Conservation (phyloP, 2,888 invertebrate genomes). For the Nemurella pictetii region DNA sequence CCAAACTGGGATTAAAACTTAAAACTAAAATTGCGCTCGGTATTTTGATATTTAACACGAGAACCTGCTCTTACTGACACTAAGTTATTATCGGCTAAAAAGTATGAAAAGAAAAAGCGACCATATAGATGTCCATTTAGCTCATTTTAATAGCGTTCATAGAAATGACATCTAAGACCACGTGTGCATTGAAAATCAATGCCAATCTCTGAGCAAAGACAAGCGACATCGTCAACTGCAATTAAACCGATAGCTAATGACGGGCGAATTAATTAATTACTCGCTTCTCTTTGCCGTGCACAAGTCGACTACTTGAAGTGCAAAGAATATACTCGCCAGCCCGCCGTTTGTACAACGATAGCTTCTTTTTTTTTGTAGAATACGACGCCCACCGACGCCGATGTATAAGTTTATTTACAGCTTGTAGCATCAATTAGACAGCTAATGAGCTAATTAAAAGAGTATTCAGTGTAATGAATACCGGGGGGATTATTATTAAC, state of each 20-base stretch:
- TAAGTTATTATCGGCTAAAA: no score
- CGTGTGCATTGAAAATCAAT: background rate
- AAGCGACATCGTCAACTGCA: background rate
- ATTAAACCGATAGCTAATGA: background rate
- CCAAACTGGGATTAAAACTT: background rate
- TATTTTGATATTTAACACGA: background rate
- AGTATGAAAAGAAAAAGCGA: background rate
- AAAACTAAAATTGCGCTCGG: background rate
- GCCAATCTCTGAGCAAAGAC: background rate
- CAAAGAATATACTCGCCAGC: background rate
- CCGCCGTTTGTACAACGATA: background rate
- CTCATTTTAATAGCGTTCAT: background rate
- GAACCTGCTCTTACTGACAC: no score
- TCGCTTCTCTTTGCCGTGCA: background rate
- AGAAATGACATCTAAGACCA: background rate
- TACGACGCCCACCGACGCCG: constrained; percentile 1
- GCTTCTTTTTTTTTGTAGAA: background rate
- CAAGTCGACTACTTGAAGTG: background rate
- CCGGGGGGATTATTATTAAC: constrained; percentile 48
- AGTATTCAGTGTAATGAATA: constrained; percentile 57
- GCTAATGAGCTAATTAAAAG: constrained; percentile 59
- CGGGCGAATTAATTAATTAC: background rate
- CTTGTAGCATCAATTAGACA: constrained; percentile 56
- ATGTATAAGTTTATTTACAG: constrained; percentile 27
- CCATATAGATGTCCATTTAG: background rate